Evolutionary conservation across 2,113 vertebrate species (phyloP).

Genomic region (Ophiodon elongatus): DNA sequence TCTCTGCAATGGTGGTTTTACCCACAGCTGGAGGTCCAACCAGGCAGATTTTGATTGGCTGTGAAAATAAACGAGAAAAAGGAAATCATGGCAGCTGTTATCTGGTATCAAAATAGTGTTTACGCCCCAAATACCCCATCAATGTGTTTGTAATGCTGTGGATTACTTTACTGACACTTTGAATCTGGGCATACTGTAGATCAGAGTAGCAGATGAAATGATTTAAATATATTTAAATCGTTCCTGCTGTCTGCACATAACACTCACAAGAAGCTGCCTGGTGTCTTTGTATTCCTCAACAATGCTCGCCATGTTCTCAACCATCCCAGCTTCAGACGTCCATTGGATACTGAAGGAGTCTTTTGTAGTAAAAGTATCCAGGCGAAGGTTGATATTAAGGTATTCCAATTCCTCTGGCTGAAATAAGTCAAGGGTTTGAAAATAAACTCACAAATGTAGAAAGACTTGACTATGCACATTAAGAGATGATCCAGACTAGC

Average conservation of each 20-base stretch:
- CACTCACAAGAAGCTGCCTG: slow-evolving; percentile 88
- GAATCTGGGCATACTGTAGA: not conserved
- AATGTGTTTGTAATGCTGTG: not conserved
- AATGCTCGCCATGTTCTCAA: slow-evolving; percentile 88
- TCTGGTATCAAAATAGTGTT: not conserved
- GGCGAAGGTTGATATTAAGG: slow-evolving; percentile 85
- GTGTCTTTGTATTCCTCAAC: slow-evolving; percentile 89
- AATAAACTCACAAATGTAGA: not conserved
- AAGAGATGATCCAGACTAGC: not conserved
- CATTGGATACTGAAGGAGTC: slow-evolving; percentile 88
- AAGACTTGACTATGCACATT: not conserved
- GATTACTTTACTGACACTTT: not conserved
- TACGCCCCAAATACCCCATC: not conserved
- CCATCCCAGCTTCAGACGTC: slow-evolving; percentile 87
- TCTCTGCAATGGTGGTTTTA: slow-evolving; percentile 87
- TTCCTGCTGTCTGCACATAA: not conserved
- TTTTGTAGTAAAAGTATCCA: slow-evolving; percentile 86
- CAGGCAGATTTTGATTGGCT: slow-evolving; percentile 91
- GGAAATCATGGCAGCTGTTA: not conserved
- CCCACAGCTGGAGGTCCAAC: slow-evolving; percentile 93
- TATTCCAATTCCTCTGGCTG: slow-evolving; percentile 88
- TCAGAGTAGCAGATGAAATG: not conserved
- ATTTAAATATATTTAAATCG: not conserved
- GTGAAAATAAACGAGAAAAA: not conserved
- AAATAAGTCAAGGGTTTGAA: not conserved